Conservation (phyloP, 2,888 invertebrate species). For the Ornithoptera alexandrae region DNA sequence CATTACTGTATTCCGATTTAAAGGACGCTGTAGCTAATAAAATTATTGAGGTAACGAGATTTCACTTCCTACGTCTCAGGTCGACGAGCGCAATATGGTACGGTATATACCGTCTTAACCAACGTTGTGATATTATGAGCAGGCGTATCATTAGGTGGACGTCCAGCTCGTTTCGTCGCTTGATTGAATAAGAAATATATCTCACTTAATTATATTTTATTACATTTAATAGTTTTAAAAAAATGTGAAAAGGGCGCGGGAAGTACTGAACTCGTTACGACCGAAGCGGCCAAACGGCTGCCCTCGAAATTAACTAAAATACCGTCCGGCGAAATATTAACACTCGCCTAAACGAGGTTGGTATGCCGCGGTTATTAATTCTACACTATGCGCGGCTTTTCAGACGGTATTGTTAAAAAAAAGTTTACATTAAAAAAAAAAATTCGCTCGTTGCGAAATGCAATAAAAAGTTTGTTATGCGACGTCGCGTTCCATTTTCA, state of each 20-base stretch:
- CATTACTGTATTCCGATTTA: too few species aligned
- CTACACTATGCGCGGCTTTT: slow-evolving; percentile 32
- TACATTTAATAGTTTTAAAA: not conserved
- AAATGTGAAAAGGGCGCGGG: not conserved
- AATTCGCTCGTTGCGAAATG: not conserved
- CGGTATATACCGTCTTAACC: too few species aligned
- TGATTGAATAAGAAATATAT: too few species aligned
- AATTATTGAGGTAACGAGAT: too few species aligned
- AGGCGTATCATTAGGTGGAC: too few species aligned
- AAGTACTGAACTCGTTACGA: slow-evolving; percentile 9
- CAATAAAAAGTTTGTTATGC: not conserved
- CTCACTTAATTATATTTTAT: too few species aligned
- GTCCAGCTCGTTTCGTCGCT: too few species aligned
- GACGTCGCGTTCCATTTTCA: not conserved
- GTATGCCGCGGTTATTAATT: slow-evolving; percentile 40
- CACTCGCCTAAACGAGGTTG: slow-evolving; percentile 40
- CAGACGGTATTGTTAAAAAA: slow-evolving; percentile 15
- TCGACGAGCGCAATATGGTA: too few species aligned
- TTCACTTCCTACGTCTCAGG: too few species aligned
- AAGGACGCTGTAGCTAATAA: too few species aligned
- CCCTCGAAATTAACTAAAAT: slow-evolving; percentile 38
- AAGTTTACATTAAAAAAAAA: slow-evolving; percentile 1
- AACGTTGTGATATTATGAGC: too few species aligned
- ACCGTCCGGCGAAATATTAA: slow-evolving; percentile 41
- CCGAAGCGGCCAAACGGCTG: slow-evolving; percentile 19